Evolutionary conservation across 2,888 invertebrate species (phyloP).

Genomic region (Pharmacophagus antenor): DNA sequence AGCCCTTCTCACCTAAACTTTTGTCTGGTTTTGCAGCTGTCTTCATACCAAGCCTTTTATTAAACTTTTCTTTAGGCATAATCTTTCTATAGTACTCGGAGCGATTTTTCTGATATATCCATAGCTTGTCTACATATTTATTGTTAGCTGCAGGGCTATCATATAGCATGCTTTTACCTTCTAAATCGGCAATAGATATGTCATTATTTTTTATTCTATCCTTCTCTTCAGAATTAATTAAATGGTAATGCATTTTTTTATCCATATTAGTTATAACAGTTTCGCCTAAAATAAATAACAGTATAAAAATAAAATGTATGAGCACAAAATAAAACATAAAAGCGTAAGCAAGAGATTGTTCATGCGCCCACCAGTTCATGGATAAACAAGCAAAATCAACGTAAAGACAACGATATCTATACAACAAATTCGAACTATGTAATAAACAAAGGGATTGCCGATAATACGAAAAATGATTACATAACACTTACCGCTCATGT

Average conservation of each 20-base stretch:
- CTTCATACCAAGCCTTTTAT: slow-evolving; percentile 54
- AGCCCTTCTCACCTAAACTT: slow-evolving; percentile 47
- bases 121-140: slow-evolving; percentile 54
- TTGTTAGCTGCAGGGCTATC: slow-evolving; percentile 51
- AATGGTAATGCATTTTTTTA: slow-evolving; percentile 53
- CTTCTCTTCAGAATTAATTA: slow-evolving; percentile 58
- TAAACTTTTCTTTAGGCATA: slow-evolving; percentile 60
- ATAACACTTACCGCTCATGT: slow-evolving; percentile 65
- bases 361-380: not conserved
- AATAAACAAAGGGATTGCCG: not conserved
- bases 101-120: slow-evolving; percentile 56
- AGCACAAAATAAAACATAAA: not conserved
- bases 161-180: slow-evolving; percentile 63
- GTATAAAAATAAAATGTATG: not conserved
- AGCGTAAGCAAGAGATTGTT: not conserved
- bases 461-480: not conserved
- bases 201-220: slow-evolving; percentile 68
- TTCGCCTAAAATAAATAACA: slow-evolving; percentile 55
- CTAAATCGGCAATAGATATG: slow-evolving; percentile 68
- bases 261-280: slow-evolving; percentile 46
- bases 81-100: slow-evolving; percentile 55
- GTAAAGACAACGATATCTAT: slow-evolving; percentile 7
- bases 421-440: not conserved
- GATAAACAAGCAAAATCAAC: slow-evolving; percentile 13
- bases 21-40: slow-evolving; percentile 48